phyloP scores from a whole-genome alignment of 2,797 vertebrate species.

The Enteromius argenteus region DNA sequence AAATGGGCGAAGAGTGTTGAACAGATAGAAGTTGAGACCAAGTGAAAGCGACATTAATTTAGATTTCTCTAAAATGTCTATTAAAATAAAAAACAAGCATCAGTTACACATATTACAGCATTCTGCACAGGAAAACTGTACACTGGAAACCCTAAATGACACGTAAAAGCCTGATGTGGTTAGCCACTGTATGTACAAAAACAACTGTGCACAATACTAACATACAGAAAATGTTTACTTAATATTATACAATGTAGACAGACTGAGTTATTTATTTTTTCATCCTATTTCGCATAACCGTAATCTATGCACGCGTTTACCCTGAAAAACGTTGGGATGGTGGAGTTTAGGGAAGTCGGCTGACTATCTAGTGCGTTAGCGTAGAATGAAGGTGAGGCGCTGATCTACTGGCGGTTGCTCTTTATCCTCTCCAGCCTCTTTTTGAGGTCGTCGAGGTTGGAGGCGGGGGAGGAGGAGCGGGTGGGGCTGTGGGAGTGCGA shows the following conservation, averaged over 20 bases:
- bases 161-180: constrained; percentile 66
- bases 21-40: constrained; percentile 22
- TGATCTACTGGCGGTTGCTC: constrained; percentile 91
- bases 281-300: constrained; percentile 37
- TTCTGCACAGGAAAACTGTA: constrained; percentile 77
- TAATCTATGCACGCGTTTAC: constrained; percentile 53
- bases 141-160: constrained; percentile 75
- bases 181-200: constrained; percentile 77
- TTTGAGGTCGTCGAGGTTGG: constrained; percentile 98
- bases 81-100: constrained; percentile 46
- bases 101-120: constrained; percentile 77
- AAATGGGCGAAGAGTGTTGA: constrained; percentile 18
- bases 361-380: constrained; percentile 22
- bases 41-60: constrained; percentile 34
- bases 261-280: constrained; percentile 69
- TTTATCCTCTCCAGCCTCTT: constrained; percentile 99
- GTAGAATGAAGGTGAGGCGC: background rate
- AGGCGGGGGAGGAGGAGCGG: constrained; percentile 83
- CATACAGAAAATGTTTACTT: constrained; percentile 68
- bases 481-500: constrained; percentile 80
- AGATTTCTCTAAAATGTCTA: constrained; percentile 41
- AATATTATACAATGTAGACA: constrained; percentile 77
- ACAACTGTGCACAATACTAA: constrained; percentile 76
- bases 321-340: constrained; percentile 36
- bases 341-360: constrained; percentile 14